These are phyloP conservation scores for Eurystomus glaucurus DNA, from an alignment of 2,797 vertebrate species.

Conservation along the genomic window DNA sequence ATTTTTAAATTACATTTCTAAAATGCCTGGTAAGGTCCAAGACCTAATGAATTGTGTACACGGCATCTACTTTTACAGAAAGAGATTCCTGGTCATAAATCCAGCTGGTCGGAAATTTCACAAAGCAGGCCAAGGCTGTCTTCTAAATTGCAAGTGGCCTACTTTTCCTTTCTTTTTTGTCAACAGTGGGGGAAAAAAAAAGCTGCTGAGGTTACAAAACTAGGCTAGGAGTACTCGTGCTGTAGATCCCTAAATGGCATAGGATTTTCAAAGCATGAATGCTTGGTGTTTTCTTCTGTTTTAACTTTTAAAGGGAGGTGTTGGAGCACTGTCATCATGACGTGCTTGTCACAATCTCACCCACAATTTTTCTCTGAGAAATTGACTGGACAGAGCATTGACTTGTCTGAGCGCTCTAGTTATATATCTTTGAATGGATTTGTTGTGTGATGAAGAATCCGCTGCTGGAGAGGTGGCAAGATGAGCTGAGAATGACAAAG, in stretches of 20 bases:
- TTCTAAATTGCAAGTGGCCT: neutral
- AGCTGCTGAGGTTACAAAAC: neutral
- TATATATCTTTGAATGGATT: neutral
- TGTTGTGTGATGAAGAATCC: neutral
- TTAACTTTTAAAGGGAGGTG: neutral
- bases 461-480: constrained; percentile 5
- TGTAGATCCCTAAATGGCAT: neutral
- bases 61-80: neutral
- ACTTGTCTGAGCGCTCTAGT: neutral
- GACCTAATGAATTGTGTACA: neutral
- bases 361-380: neutral
- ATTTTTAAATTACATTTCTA: constrained; percentile 65
- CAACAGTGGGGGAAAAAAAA: neutral
- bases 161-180: accelerated
- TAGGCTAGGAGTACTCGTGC: neutral
- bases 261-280: neutral
- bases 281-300: neutral
- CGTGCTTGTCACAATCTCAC: neutral
- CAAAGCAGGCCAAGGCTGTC: neutral
- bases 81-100: neutral
- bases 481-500: constrained; percentile 49
- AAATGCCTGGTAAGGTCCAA: neutral
- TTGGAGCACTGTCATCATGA: neutral
- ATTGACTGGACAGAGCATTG: neutral
- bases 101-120: neutral